Percentiles rank a stretch among this genome's conserved stretches.
phyloP scores from a whole-genome alignment of 2,888 invertebrate species.

The Bombylius major region DNA sequence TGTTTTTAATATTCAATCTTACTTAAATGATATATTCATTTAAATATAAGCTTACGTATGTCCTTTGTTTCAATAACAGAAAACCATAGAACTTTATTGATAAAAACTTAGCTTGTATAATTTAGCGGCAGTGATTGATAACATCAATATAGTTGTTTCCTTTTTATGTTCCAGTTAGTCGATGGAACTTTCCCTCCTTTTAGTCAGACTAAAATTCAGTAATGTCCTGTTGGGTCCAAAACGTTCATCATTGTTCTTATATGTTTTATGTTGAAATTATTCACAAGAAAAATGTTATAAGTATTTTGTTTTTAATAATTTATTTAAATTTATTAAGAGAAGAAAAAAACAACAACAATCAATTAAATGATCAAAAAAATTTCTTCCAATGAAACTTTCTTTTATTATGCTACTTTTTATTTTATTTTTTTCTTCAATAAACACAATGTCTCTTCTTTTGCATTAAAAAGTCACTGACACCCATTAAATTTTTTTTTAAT shows the following conservation, averaged over 20 bases:
- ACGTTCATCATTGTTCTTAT: slow-evolving; percentile 22
- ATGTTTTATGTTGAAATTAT: not conserved
- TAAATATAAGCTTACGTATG: too few species aligned
- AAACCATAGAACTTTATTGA: too few species aligned
- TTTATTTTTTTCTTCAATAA: slow-evolving; percentile 1
- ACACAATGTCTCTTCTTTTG: slow-evolving; percentile 5
- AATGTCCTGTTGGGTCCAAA: slow-evolving; percentile 36
- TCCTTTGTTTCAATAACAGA: too few species aligned
- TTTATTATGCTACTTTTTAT: slow-evolving; percentile 1
- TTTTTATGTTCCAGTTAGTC: too few species aligned
- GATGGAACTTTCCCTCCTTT: too few species aligned
- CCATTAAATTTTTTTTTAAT: slow-evolving; percentile 9
- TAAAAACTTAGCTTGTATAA: too few species aligned
- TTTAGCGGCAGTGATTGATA: too few species aligned
- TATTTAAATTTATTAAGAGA: not conserved
- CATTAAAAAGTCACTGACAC: slow-evolving; percentile 31
- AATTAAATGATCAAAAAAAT: too few species aligned
- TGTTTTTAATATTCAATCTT: too few species aligned
- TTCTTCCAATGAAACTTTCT: not conserved
- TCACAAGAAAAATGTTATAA: not conserved
- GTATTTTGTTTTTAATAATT: not conserved
- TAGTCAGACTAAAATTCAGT: slow-evolving; percentile 15
- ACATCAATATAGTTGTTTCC: too few species aligned
- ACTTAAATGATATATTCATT: too few species aligned
- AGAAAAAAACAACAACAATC: not conserved